phyloP scores from a whole-genome alignment of 2,797 vertebrate genomes.

The Pipistrellus pygmaeus region DNA sequence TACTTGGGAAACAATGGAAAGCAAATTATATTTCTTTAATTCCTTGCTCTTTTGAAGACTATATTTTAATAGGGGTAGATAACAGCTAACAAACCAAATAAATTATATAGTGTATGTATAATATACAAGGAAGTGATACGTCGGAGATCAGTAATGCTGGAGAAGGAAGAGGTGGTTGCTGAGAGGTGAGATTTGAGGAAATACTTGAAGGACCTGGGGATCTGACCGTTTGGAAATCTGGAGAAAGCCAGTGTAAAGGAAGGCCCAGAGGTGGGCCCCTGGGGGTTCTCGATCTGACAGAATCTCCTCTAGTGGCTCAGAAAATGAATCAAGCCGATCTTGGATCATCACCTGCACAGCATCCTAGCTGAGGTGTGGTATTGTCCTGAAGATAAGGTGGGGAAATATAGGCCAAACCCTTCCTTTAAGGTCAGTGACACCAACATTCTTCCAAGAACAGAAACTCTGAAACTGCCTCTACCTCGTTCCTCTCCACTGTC shows the following conservation, averaged over 20 bases:
- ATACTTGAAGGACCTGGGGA: not conserved
- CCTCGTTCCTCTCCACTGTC: not conserved
- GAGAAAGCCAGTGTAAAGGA: not conserved
- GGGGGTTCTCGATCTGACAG: not conserved
- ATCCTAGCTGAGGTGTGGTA: not conserved
- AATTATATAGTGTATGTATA: not conserved
- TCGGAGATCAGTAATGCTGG: not conserved
- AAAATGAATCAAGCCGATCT: not conserved
- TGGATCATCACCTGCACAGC: not conserved
- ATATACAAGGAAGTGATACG: not conserved
- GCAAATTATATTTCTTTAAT: not conserved
- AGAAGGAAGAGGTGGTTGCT: not conserved
- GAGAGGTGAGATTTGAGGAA: not conserved
- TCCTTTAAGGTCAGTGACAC: not conserved
- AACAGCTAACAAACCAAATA: constrained; percentile 22
- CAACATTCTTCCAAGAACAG: not conserved
- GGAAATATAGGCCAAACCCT: not conserved
- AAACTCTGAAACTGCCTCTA: not conserved
- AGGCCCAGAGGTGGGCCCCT: not conserved
- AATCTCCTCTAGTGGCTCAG: not conserved
- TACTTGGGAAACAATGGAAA: constrained; percentile 44
- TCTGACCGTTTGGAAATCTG: not conserved
- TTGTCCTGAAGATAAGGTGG: not conserved
- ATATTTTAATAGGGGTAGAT: not conserved
- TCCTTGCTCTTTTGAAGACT: not conserved